These are phyloP conservation scores for Antedon mediterranea DNA, from an alignment of 53 echinoderm and acorn worm genomes.

Conservation along the genomic window DNA sequence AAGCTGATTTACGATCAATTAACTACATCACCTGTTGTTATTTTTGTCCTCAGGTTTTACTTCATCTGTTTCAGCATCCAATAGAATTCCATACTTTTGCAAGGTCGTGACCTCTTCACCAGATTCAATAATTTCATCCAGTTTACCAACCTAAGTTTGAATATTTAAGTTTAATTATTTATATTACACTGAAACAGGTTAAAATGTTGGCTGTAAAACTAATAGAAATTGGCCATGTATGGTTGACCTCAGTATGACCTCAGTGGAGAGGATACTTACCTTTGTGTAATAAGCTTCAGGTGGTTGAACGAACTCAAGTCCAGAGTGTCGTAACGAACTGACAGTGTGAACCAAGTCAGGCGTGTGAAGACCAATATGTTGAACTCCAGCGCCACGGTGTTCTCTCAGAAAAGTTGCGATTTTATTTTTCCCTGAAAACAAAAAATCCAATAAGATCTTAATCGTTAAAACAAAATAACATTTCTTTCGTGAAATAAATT, in stretches of 20 bases:
- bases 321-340: conserved; percentile 11
- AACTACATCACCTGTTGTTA: background rate
- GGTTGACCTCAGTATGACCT: too few relatives aligned
- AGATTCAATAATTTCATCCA: conserved; percentile 38
- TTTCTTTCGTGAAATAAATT: too few relatives aligned
- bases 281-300: conserved; percentile 71
- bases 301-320: conserved; percentile 53
- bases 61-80: conserved; percentile 42
- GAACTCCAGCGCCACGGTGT: conserved; percentile 76
- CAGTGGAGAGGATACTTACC: conserved; percentile 45
- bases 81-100: conserved; percentile 40
- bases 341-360: conserved; percentile 51
- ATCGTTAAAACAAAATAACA: too few relatives aligned
- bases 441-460: too few relatives aligned
- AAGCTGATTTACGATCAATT: too few relatives aligned
- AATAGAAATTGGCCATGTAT: too few relatives aligned
- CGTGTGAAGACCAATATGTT: conserved; percentile 84
- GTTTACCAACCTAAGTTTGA: conserved; percentile 42
- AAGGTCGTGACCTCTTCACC: conserved; percentile 33
- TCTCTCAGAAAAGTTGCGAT: conserved; percentile 71
- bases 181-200: too few relatives aligned
- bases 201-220: too few relatives aligned
- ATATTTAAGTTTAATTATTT: too few relatives aligned
- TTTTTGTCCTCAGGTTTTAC: background rate
- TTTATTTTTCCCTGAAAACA: conserved; percentile 73